Percentiles rank a stretch among this genome's conserved stretches.
Evolutionary conservation across 2,797 vertebrate genomes (phyloP).

Genomic region (Rousettus madagascariensis): DNA sequence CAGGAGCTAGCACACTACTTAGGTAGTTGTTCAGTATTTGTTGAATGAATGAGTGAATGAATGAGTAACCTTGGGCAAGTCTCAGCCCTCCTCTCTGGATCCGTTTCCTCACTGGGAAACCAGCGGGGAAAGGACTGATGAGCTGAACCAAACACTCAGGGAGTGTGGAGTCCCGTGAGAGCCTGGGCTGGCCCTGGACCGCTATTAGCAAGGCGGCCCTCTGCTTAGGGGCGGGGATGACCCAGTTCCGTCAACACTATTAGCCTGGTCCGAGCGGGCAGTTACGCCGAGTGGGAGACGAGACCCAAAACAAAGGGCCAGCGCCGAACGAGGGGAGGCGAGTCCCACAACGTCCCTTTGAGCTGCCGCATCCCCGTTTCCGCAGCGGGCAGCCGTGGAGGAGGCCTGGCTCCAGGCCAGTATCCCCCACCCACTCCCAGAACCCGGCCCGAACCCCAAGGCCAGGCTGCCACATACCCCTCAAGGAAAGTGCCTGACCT

Average conservation of each 20-base stretch:
- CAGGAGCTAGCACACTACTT: neutral
- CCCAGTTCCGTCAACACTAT: neutral
- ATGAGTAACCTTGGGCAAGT: neutral
- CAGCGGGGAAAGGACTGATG: neutral
- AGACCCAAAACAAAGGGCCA: conserved; percentile 36
- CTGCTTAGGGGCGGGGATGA: neutral
- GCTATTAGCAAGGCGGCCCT: neutral
- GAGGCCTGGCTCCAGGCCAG: neutral
- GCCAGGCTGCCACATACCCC: neutral
- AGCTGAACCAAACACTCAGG: neutral
- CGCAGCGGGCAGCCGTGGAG: neutral
- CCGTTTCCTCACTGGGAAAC: neutral
- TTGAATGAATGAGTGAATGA: neutral
- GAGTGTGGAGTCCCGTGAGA: neutral
- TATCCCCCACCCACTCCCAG: neutral
- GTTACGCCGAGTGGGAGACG: neutral
- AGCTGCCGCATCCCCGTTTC: neutral
- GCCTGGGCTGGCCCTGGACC: neutral
- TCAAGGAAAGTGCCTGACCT: neutral
- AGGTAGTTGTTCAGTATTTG: neutral
- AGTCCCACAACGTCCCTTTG: neutral
- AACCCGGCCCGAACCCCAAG: neutral
- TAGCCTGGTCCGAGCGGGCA: neutral
- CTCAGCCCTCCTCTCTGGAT: neutral
- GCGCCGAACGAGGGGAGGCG: neutral